Percentiles rank a stretch among this genome's conserved stretches.
These are phyloP conservation scores for Neuroscelio doddi DNA, from an alignment of 2,888 invertebrate genomes.

Conservation along the genomic window DNA sequence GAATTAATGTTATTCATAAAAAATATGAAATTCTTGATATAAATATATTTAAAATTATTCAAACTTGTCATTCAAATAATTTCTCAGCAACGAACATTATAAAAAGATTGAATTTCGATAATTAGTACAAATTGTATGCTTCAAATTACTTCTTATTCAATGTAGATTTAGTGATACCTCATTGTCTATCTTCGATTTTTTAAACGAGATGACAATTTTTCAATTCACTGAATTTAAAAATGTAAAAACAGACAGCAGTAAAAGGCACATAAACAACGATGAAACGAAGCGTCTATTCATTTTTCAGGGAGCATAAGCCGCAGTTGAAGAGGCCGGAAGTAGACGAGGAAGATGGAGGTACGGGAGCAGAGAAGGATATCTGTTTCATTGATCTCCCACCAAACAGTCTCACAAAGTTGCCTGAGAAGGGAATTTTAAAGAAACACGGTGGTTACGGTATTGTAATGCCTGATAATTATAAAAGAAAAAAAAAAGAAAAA, in stretches of 20 bases:
- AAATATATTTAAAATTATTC: too few species aligned
- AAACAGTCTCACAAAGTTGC: slow-evolving; percentile 83
- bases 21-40: too few species aligned
- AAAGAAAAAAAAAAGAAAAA: slow-evolving; percentile 56
- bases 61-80: too few species aligned
- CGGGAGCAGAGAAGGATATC: slow-evolving; percentile 84
- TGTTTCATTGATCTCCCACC: slow-evolving; percentile 87
- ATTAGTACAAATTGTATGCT: too few species aligned
- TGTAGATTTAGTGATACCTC: too few species aligned
- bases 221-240: slow-evolving; percentile 26
- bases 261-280: slow-evolving; percentile 21
- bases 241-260: slow-evolving; percentile 26
- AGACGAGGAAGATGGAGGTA: slow-evolving; percentile 74
- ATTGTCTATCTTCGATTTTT: too few species aligned
- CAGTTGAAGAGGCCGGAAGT: slow-evolving; percentile 83
- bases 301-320: slow-evolving; percentile 85
- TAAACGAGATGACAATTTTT: slow-evolving; percentile 26
- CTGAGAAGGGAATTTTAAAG: slow-evolving; percentile 94
- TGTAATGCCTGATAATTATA: slow-evolving; percentile 77
- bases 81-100: too few species aligned
- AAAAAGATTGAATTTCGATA: too few species aligned
- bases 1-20: too few species aligned
- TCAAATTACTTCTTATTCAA: too few species aligned
- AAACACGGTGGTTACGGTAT: slow-evolving; percentile 86
- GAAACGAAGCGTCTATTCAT: slow-evolving; percentile 37